A percentile compares a stretch with the other conserved stretches of the same genome.
Conservation (phyloP, 2,888 invertebrate species). For the Catocala nupta region DNA sequence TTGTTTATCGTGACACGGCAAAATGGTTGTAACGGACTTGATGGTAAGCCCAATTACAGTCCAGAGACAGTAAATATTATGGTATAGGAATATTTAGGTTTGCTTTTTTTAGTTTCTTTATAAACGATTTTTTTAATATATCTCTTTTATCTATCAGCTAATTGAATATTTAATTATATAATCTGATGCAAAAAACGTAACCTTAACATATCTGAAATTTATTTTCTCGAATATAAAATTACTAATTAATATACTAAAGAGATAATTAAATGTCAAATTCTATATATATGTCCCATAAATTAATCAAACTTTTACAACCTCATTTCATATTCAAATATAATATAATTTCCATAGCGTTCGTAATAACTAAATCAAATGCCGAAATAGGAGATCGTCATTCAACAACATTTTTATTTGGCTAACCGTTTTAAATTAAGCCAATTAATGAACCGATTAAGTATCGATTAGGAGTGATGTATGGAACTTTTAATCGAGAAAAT, state of each 20-base stretch:
- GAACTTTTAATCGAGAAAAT: slow-evolving; percentile 37
- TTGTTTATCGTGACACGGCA: no score
- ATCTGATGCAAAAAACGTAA: not conserved
- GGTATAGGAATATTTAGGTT: no score
- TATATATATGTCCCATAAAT: slow-evolving; percentile 8
- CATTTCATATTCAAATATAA: slow-evolving; percentile 16
- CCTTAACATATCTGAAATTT: not conserved
- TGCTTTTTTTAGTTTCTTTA: no score
- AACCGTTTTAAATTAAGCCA: slow-evolving; percentile 46
- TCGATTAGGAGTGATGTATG: slow-evolving; percentile 48
- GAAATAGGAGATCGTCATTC: slow-evolving; percentile 31
- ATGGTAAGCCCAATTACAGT: no score
- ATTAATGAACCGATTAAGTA: slow-evolving; percentile 49
- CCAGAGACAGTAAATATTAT: no score
- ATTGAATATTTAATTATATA: no score
- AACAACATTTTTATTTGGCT: slow-evolving; percentile 26
- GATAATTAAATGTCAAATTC: slow-evolving; percentile 8
- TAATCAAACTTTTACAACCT: slow-evolving; percentile 18
- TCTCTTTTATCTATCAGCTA: no score
- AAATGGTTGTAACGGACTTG: no score
- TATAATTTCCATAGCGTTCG: slow-evolving; percentile 20
- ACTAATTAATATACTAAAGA: not conserved
- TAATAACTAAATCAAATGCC: slow-evolving; percentile 34
- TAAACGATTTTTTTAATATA: no score
- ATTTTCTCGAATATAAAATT: no score